Conservation (phyloP, 2,888 invertebrate species). For the Agrotis exclamationis region DNA sequence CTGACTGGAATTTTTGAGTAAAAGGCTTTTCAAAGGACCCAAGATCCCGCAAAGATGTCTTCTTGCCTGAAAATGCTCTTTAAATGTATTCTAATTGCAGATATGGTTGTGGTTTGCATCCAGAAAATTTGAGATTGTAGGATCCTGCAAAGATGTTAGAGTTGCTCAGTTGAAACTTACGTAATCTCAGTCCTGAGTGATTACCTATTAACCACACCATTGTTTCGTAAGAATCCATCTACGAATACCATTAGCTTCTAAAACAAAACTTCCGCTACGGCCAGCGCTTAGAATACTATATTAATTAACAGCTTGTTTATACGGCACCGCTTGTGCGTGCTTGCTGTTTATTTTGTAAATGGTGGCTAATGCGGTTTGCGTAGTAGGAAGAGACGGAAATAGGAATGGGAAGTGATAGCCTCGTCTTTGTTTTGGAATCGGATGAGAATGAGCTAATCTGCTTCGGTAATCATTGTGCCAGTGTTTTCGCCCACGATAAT, state of each 20-base stretch:
- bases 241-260: conserved; percentile 45
- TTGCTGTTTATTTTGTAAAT: conserved; percentile 60
- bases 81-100: too few relatives aligned
- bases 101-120: too few relatives aligned
- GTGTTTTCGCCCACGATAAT: neutral
- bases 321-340: conserved; percentile 32
- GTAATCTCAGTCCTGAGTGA: neutral
- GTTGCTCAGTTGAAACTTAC: conserved; percentile 1
- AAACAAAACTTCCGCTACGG: conserved; percentile 59
- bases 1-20: neutral
- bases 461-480: neutral
- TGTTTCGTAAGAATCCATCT: conserved; percentile 54
- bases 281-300: conserved; percentile 60
- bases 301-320: conserved; percentile 59
- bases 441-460: neutral
- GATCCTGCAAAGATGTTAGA: neutral
- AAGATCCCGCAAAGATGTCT: neutral
- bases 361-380: conserved; percentile 49
- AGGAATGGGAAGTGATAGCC: conserved; percentile 18
- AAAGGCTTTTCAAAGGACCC: too few relatives aligned
- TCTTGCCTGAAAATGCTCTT: too few relatives aligned
- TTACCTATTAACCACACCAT: conserved; percentile 14
- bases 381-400: conserved; percentile 43
- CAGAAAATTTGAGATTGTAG: too few relatives aligned
- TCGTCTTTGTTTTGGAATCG: conserved; percentile 23